These are phyloP conservation scores for Phaethon lepturus DNA, from an alignment of 2,113 vertebrate species.

Conservation along the genomic window DNA sequence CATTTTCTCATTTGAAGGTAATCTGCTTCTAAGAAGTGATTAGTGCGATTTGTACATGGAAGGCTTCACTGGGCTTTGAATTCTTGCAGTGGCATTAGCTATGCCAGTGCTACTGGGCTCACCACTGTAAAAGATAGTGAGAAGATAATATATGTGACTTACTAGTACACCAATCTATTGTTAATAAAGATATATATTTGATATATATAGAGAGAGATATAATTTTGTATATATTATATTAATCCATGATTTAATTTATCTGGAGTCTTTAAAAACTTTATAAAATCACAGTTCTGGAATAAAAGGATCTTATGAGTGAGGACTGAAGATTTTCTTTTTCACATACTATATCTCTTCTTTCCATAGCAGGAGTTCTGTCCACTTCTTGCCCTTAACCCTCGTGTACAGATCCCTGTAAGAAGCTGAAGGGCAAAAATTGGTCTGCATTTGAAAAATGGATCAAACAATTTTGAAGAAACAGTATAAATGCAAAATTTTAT, in stretches of 20 bases:
- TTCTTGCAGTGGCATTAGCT: conserved; percentile 16
- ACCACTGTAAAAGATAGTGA: background rate
- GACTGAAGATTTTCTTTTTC: background rate
- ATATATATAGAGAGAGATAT: background rate
- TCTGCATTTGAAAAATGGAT: background rate
- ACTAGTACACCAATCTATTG: background rate
- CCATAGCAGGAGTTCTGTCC: background rate
- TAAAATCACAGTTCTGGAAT: background rate
- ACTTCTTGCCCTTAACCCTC: background rate
- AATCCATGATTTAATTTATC: background rate
- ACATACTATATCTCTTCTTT: background rate
- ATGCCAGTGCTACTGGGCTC: background rate
- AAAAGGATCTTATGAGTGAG: background rate
- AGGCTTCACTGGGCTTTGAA: background rate
- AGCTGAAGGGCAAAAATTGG: background rate
- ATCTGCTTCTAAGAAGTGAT: conserved; percentile 51
- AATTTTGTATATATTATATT: background rate
- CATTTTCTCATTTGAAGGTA: conserved; percentile 60
- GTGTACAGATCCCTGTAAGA: background rate
- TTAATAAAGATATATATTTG: background rate
- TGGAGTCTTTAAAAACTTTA: background rate
- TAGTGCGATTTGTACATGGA: background rate
- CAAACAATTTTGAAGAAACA: background rate
- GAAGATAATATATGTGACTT: background rate
- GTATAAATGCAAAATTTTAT: background rate